Conservation (phyloP, 2,797 vertebrate genomes). For the Aplochiton taeniatus region DNA sequence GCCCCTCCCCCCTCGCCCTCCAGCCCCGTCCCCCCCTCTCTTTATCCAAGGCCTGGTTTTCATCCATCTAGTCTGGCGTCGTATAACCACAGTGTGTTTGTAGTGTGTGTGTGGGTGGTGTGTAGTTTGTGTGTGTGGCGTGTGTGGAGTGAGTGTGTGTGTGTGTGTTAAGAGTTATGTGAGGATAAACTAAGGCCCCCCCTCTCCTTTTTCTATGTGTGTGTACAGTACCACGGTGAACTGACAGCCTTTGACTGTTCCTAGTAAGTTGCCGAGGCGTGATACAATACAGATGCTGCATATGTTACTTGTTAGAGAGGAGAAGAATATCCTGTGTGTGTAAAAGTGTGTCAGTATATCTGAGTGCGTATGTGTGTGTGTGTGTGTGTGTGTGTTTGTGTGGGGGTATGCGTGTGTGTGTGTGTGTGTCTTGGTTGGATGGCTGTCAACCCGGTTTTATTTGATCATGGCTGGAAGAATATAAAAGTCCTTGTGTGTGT, state of each 20-base stretch:
- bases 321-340: too few relatives aligned
- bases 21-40: background rate
- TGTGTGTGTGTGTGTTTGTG: constrained; percentile 1
- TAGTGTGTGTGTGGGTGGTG: constrained; percentile 31
- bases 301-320: constrained; percentile 32
- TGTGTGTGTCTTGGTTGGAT: constrained; percentile 44
- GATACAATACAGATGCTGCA: constrained; percentile 39
- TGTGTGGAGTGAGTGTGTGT: background rate
- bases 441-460: constrained; percentile 37
- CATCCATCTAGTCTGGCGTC: background rate
- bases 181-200: background rate
- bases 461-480: constrained; percentile 42
- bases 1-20: background rate
- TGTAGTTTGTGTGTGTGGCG: background rate
- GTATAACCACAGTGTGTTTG: constrained; percentile 27
- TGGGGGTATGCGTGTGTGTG: constrained; percentile 18
- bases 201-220: too few relatives aligned
- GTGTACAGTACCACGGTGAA: background rate
- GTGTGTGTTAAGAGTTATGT: background rate
- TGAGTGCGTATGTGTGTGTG: constrained; percentile 3
- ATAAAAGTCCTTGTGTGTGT: constrained; percentile 14
- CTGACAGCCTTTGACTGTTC: constrained; percentile 49
- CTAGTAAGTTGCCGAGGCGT: constrained; percentile 42
- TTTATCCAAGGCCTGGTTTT: background rate
- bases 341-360: constrained; percentile 10